Evolutionary conservation across 2,113 vertebrate species (phyloP).

Genomic region (Mustela lutreola): DNA sequence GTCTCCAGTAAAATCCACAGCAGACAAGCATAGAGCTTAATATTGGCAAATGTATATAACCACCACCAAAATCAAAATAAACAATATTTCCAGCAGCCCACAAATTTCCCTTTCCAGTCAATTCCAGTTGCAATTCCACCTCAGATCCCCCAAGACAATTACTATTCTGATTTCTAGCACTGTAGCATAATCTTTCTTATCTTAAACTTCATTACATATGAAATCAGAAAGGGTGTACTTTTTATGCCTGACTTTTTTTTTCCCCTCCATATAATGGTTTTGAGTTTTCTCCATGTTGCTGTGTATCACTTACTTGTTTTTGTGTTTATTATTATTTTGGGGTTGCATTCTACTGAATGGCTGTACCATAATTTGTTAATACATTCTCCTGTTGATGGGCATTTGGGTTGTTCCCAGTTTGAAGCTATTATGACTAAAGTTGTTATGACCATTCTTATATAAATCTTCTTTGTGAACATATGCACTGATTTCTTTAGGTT

Average conservation of each 20-base stretch:
- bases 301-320: not conserved
- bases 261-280: not conserved
- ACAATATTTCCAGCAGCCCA: not conserved
- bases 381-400: not conserved
- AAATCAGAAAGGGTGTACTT: not conserved
- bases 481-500: not conserved
- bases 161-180: not conserved
- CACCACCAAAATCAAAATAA: not conserved
- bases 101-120: slow-evolving; percentile 9
- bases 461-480: not conserved
- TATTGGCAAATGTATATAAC: not conserved
- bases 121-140: not conserved
- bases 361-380: not conserved
- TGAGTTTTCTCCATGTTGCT: not conserved
- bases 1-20: not conserved
- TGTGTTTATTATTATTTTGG: not conserved
- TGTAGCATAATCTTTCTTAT: not conserved
- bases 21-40: not conserved
- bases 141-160: not conserved
- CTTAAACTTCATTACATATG: not conserved
- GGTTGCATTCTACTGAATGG: not conserved
- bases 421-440: not conserved
- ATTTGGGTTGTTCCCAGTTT: not conserved
- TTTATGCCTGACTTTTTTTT: not conserved
- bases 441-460: not conserved